Base-by-base conservation (phyloP, 2,113 vertebrate genomes). In the Ctenomys sociabilis region DNA sequence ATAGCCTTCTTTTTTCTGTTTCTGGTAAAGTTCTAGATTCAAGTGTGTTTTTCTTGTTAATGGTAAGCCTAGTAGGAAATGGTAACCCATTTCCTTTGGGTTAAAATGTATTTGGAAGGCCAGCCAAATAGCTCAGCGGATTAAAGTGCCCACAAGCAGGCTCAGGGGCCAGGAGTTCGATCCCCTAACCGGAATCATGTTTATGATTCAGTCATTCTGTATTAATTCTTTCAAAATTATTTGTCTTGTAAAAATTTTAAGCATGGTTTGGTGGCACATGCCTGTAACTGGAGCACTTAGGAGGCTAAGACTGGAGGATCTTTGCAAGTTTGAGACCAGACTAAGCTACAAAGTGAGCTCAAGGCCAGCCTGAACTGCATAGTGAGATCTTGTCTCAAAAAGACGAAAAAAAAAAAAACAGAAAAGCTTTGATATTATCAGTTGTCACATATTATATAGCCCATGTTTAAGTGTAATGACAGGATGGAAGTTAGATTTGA, bases 11-110 rank as follows among this genome's bases (percentile, higher is more conserved):
- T 32, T 75, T 73, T 11, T 63, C 14, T 57, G 5, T 90, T 54
- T 5, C 40, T 94, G 78, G 26, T 91, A 40, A 90, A 94, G 30
- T 90, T 90, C 12, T 87, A 40, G 11, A 70, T 77, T 90, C 43
- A 81, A 90, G 72, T 54, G 45, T 88, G 54, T 37, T 83, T 96
- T 94, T 95, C 72, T 94, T 61, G 30, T 78, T 92, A 91, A 57
- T 89, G 66, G 37, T 81, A 89, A 97, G 43, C 22, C 17, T 88
- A 63, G 40, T 49, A 63, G n/a, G n/a, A n/a, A 91, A 57, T 89
- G 66, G 37, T 81, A 89, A 97, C n/a, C 22, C 17, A 63, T 96
- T 93, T 87, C 93, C 80, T 12, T 3, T 94, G 88, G 61, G 52
- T 57, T 91, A 61, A 91, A 89, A 14, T 94, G 54, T 19, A 17